Evolutionary conservation across 2,888 invertebrate genomes (phyloP), one percentile per base, ranked within the genome.

Genomic region (Bombylius discolor): DNA sequence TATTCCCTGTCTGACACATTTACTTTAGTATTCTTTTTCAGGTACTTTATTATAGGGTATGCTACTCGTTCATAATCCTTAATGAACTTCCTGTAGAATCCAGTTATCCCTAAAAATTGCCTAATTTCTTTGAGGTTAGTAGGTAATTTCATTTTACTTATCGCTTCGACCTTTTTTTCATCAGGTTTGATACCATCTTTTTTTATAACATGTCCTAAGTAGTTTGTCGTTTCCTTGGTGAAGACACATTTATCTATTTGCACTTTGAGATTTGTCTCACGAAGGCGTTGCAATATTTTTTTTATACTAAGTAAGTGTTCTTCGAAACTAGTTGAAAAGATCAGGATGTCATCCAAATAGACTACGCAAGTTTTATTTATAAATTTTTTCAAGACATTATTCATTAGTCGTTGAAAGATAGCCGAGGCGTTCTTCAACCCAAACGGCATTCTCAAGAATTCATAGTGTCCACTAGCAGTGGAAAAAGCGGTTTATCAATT

Each of bases 401-500:
- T 44, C 44, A 44, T 44, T 5, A 44, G 44, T 1, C 44, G 6
- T 49, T 51, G 51, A 12, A 51, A 51, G 9, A 45, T 39, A 12
- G 51, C 45, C 11, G 51, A 45, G 32, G 51, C 50, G 31, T 36
- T 46, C 42, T 55, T 55, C n/a, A 55, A 51, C 34, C 51, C 55
- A 44, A 55, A 55, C 14, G 52, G 49, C 53, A 54, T 56, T 7
- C 52, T 50, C 5, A 47, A 7, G 55, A 61, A 68, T 60, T 71
- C 65, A 44, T 59, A 69, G 14, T 68, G 64, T 5, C 69, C 68
- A 13, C 53, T 47, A 39, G 59, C 52, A 12, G 63, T 64, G 1
- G 57, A 62, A 59, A 70, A 68, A 4, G 65, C 67, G 1, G 67
- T 68, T 58, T 68, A 68, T 14, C 31, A 67, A 33, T 51, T 63